phyloP scores from a whole-genome alignment of 2,113 vertebrate genomes.

The Actenoides lindsayi region DNA sequence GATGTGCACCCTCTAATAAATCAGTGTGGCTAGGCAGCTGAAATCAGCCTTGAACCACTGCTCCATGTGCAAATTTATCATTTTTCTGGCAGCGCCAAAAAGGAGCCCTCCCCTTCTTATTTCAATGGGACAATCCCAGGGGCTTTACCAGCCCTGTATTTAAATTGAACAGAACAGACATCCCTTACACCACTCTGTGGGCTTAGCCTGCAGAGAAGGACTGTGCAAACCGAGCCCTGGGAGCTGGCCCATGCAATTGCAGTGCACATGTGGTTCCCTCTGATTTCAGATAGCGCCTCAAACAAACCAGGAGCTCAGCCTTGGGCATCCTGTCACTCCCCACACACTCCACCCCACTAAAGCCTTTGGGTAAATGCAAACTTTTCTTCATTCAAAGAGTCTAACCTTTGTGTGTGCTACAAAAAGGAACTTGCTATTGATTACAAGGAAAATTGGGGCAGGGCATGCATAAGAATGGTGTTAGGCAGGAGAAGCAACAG shows the following conservation, averaged over 20 bases:
- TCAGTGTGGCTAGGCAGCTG: not conserved
- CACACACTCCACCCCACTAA: not conserved
- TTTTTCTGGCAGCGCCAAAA: not conserved
- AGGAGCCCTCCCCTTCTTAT: not conserved
- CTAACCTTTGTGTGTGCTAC: not conserved
- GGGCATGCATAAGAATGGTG: not conserved
- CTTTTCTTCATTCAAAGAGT: not conserved
- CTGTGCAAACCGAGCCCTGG: rapidly evolving
- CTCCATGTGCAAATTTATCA: not conserved
- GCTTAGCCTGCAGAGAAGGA: not conserved
- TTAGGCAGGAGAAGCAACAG: not conserved
- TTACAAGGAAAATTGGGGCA: not conserved
- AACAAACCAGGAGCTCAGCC: not conserved
- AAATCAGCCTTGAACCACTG: not conserved
- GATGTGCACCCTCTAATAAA: not conserved
- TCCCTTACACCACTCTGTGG: rapidly evolving
- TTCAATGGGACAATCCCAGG: not conserved
- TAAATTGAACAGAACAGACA: not conserved
- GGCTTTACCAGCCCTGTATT: not conserved
- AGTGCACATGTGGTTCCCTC: rapidly evolving
- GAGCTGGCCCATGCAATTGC: not conserved
- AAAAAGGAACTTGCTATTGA: slow-evolving; percentile 8
- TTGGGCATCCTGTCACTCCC: rapidly evolving
- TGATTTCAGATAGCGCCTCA: not conserved
- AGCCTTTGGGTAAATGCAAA: not conserved